Evolutionary conservation across 2,888 invertebrate genomes (phyloP).

Genomic region (Spisula subtruncata): DNA sequence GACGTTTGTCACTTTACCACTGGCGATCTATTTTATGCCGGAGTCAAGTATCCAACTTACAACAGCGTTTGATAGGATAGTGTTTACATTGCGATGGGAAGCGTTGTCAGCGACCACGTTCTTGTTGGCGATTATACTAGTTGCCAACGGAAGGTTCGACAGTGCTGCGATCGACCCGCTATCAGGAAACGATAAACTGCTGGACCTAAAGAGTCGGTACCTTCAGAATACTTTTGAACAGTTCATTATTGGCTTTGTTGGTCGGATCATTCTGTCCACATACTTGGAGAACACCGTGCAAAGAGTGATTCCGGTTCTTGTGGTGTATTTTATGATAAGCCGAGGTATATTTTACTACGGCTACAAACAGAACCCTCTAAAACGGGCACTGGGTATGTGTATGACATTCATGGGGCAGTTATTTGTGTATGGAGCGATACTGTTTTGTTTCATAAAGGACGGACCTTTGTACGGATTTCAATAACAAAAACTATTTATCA

Average conservation of each 20-base stretch:
- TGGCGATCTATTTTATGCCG: slow-evolving; percentile 19
- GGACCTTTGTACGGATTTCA: slow-evolving; percentile 30
- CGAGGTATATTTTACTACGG: slow-evolving; percentile 30
- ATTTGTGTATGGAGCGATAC: not conserved
- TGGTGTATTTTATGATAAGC: not conserved
- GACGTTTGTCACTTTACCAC: not conserved
- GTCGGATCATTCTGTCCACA: slow-evolving; percentile 20
- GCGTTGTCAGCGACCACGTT: not conserved
- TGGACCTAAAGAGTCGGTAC: not conserved
- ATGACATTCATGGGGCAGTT: slow-evolving; percentile 5
- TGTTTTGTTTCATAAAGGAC: not conserved
- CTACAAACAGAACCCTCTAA: not conserved
- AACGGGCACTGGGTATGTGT: slow-evolving; percentile 19
- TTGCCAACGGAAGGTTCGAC: not conserved
- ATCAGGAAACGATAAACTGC: not conserved
- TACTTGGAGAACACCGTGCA: not conserved
- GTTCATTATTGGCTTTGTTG: not conserved
- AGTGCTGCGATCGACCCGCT: slow-evolving; percentile 12
- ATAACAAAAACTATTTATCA: not conserved
- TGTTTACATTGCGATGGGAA: slow-evolving; percentile 24
- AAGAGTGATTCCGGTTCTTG: slow-evolving; percentile 22
- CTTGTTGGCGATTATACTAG: not conserved
- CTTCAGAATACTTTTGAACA: slow-evolving; percentile 34
- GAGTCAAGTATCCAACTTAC: not conserved
- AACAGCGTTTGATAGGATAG: slow-evolving; percentile 11